These are phyloP conservation scores for Anarsia innoxiella DNA, from an alignment of 2,888 invertebrate genomes.

Conservation along the genomic window DNA sequence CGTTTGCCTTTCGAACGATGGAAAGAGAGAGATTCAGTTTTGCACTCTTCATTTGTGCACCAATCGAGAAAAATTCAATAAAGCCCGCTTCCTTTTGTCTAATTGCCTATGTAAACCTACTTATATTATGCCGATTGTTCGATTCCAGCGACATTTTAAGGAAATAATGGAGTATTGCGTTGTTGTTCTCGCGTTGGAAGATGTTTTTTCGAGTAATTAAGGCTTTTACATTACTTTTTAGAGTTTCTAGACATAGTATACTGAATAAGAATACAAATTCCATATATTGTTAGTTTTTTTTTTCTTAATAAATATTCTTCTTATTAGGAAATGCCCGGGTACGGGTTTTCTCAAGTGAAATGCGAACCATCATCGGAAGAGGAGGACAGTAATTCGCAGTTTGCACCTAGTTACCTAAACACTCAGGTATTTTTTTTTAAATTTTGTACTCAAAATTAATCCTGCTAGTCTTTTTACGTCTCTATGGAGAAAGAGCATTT, in stretches of 20 bases:
- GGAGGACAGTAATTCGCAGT: conserved; percentile 47
- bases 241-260: too few species aligned
- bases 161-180: conserved; percentile 33
- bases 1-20: conserved; percentile 35
- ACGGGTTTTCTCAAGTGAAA: conserved; percentile 46
- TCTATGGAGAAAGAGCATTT: too few species aligned
- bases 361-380: conserved; percentile 57
- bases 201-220: conserved; percentile 17
- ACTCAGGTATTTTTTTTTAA: conserved; percentile 41
- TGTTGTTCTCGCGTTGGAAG: conserved; percentile 25
- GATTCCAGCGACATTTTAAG: conserved; percentile 41
- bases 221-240: too few species aligned
- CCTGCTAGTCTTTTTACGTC: too few species aligned
- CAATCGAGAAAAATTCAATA: conserved; percentile 72
- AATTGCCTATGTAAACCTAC: conserved; percentile 66
- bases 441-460: too few species aligned
- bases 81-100: conserved; percentile 67
- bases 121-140: conserved; percentile 45
- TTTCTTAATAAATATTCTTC: background rate
- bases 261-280: too few species aligned
- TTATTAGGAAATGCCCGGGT: conserved; percentile 63
- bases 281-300: too few species aligned
- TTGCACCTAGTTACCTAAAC: conserved; percentile 34
- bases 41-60: conserved; percentile 66
- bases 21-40: conserved; percentile 58